phyloP scores from a whole-genome alignment of 1,140 invertebrate species.

The Philaenus spumarius region DNA sequence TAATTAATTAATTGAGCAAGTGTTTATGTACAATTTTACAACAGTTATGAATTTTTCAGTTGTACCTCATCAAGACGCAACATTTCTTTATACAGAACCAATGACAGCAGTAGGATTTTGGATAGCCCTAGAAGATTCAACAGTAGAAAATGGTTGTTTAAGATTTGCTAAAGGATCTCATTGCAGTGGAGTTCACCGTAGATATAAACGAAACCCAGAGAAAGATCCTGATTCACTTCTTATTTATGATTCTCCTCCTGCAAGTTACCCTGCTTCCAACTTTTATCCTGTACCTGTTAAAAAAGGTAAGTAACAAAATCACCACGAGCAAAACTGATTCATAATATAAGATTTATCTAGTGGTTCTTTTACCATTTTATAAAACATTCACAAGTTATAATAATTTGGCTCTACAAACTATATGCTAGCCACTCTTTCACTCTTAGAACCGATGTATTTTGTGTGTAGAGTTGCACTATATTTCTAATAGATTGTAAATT shows the following conservation, averaged over 20 bases:
- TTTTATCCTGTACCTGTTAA: constrained; percentile 73
- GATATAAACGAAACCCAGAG: constrained; percentile 66
- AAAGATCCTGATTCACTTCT: constrained; percentile 50
- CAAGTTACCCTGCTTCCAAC: constrained; percentile 64
- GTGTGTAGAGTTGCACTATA: too few species aligned
- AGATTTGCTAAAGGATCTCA: constrained; percentile 90
- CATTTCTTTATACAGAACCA: constrained; percentile 74
- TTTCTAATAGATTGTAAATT: too few species aligned
- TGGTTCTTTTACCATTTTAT: too few species aligned
- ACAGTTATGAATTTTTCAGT: constrained; percentile 58
- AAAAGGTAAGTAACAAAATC: constrained; percentile 66
- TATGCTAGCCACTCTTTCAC: neutral
- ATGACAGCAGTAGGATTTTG: constrained; percentile 76
- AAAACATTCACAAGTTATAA: neutral
- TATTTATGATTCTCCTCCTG: constrained; percentile 54
- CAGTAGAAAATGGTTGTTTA: constrained; percentile 87
- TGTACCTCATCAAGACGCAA: constrained; percentile 76
- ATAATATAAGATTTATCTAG: too few species aligned
- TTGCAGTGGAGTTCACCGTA: constrained; percentile 64
- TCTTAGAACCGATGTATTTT: too few species aligned
- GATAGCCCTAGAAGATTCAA: constrained; percentile 92
- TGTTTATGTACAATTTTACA: too few species aligned
- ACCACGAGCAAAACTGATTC: too few species aligned
- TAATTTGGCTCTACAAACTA: neutral
- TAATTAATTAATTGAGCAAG: too few species aligned